Evolutionary conservation across 2,888 invertebrate species (phyloP).

Genomic region (Drosophila macrospina): DNA sequence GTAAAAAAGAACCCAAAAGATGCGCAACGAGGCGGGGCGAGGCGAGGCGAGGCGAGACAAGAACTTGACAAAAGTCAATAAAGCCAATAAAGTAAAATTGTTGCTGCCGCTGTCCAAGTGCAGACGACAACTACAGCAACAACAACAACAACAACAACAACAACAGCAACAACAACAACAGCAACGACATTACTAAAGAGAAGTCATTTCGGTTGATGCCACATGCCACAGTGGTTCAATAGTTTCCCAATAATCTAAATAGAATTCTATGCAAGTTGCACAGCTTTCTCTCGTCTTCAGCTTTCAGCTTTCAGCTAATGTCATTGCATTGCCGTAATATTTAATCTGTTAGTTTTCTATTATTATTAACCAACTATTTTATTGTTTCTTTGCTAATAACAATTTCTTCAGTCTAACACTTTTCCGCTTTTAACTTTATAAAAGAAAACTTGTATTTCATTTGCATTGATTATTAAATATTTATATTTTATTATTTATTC

Average conservation of each 20-base stretch:
- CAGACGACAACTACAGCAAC: slow-evolving; percentile 29
- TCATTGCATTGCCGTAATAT: not conserved
- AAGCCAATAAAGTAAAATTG: slow-evolving; percentile 74
- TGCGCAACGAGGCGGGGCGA: slow-evolving; percentile 26
- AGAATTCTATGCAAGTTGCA: not conserved
- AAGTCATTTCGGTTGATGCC: slow-evolving; percentile 10
- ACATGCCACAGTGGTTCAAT: slow-evolving; percentile 7
- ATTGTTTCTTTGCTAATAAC: too few species aligned
- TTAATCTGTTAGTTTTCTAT: not conserved
- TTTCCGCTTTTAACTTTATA: too few species aligned
- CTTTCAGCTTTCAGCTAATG: not conserved
- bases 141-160: slow-evolving; percentile 11
- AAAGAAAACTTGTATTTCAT: not conserved
- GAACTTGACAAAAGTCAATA: slow-evolving; percentile 79
- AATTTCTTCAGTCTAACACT: too few species aligned
- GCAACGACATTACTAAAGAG: slow-evolving; percentile 4
- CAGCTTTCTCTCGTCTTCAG: not conserved
- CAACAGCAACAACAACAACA: slow-evolving; percentile 14
- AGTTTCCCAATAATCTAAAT: not conserved
- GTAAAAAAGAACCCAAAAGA: slow-evolving; percentile 18
- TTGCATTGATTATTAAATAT: too few species aligned
- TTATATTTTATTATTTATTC: too few species aligned
- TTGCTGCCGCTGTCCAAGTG: slow-evolving; percentile 52
- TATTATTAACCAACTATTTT: not conserved
- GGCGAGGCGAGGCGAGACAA: slow-evolving; percentile 52